Evolutionary conservation across 2,797 vertebrate genomes (phyloP), one percentile per base, ranked within the genome.

Genomic region (Phataginus tricuspis): DNA sequence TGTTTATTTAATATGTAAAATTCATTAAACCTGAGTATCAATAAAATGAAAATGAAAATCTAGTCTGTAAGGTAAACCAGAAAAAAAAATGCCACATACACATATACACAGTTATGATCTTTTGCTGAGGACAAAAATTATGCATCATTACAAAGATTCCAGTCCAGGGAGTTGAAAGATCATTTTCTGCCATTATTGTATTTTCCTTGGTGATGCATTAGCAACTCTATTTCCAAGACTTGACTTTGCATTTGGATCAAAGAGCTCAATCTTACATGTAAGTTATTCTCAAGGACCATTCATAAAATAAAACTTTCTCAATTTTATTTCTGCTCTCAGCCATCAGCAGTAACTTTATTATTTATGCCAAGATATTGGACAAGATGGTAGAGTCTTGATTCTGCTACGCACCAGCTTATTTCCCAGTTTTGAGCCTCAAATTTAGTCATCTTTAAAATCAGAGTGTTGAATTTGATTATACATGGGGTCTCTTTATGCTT

Each of bases 11-110:
- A 80, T 66, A 66, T 23, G 1, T 25, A 61, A 59, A 91, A 64
- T 86, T 82, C 57, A 84, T 57, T 87, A 64, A 93, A 91, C 25
- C 37, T 66, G 39, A 68, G 3, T 59, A 75, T 63, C 25, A 74
- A 88, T 80, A 90, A 85, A 87, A 92, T 78, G 68, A 82, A 95
- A 97, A 92, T 45, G 37, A 86, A 51, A 51, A 86, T 42, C 25
- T n/a, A 37, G 5, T 74, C 42, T 23, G 9, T 42, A 16, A 88
- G 1, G 34, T 80, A 75, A 83, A 94, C 10, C 15, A 77, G 29
- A 27, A 77, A 31, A 37, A 61, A 66, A 66, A 80, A 10, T 10
- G 23, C 8, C 23, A 75, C 14, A 45, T 13, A 51, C 13, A 31
- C 18, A 90, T 4, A 72, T 4, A 85, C 3, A 39, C 1, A 69